A percentile compares a stretch with the other conserved stretches of the same genome.
These are phyloP conservation scores for Stenchaetothrips biformis DNA, from an alignment of 2,888 invertebrate species.

Conservation along the genomic window DNA sequence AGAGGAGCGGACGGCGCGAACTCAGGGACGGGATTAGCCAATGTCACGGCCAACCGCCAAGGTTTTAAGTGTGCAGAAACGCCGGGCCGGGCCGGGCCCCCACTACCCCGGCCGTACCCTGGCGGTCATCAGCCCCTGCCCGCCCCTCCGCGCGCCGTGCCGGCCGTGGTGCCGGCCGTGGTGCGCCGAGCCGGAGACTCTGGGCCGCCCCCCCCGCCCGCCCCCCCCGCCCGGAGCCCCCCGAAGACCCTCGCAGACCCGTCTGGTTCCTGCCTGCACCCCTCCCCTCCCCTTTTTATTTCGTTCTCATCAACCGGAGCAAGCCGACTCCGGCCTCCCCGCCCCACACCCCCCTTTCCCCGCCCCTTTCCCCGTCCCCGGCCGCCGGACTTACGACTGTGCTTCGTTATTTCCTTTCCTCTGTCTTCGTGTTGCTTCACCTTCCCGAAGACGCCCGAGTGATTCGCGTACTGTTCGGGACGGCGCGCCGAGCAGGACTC, in stretches of 20 bases:
- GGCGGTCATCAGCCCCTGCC: neutral
- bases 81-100: neutral
- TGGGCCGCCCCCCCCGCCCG: neutral
- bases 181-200: neutral
- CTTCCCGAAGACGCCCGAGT: no score
- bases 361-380: neutral
- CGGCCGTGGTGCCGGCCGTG: neutral
- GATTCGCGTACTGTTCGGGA: no score
- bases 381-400: neutral
- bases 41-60: slow-evolving; percentile 22
- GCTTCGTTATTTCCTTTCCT: no score
- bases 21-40: slow-evolving; percentile 14
- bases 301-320: neutral
- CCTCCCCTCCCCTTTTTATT: neutral
- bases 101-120: neutral
- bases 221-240: neutral
- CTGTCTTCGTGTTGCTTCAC: no score
- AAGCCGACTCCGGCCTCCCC: no score
- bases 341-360: neutral
- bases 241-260: neutral
- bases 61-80: slow-evolving; percentile 20
- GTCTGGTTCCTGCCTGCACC: neutral
- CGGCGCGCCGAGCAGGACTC: no score
- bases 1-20: neutral
- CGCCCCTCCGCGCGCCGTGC: neutral